Base-by-base conservation (phyloP, 2,888 invertebrate species). In the Phragmatobia fuliginosa region DNA sequence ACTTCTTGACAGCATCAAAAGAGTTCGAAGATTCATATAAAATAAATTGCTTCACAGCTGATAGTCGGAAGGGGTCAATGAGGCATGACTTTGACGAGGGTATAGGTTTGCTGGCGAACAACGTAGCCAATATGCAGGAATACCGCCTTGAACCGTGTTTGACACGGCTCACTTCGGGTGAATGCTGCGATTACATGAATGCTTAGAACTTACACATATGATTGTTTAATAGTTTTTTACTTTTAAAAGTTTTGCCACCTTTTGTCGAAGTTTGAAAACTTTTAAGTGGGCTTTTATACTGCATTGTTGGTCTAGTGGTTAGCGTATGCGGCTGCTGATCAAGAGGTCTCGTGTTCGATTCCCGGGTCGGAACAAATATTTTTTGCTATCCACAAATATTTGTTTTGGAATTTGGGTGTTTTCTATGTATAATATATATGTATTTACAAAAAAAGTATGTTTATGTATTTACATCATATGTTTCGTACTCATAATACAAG, bases 61-160 rank as follows among this genome's bases (percentile, higher is more conserved):
- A 94, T 93, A 92, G 90, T 90, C 81, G 85, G 86, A 84, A 80
- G 82, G 89, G 90, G 92, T 94, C 94, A 94, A 94, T 94, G 93
- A 93, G 92, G 87, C 92, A 87, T 90, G 93, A 93, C 94, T 82
- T 93, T 94, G 94, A 94, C 93, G 91, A 93, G 94, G 94, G 94
- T 94, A 61, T 77, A 80, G 65, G 45, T 67, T 61, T 64, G 65
- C 62, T 62, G 18, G 65, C 65, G 71, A 68, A 70, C 73, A 69
- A 77, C 78, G 72, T 76, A 70, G 67, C 75, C 92, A 92, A 93
- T 93, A 93, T 93, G 93, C 93, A 93, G 87, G 90, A 84, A 87
- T 88, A 88, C 88, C 87, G 84, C 79, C 87, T 85, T 87, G 88
- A 85, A 85, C 85, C 90, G 77, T 92, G 92, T 92, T 91, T 90